Conservation (phyloP, 2,888 invertebrate species). For the Diloba caeruleocephala region DNA sequence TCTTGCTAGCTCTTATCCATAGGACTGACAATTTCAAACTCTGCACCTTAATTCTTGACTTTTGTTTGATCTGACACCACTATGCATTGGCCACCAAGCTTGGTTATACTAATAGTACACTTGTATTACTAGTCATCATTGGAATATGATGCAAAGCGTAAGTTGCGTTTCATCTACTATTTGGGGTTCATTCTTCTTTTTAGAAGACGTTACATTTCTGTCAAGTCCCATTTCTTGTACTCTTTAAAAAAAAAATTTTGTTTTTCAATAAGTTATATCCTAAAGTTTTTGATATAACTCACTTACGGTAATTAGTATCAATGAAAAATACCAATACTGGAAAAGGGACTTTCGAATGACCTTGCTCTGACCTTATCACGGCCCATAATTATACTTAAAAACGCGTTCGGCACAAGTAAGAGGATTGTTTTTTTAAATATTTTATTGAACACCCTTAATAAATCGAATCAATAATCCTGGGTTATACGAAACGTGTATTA, state of each 20-base stretch:
- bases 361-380: conserved; percentile 72
- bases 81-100: too few relatives aligned
- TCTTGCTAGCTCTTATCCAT: too few relatives aligned
- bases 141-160: too few relatives aligned
- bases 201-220: not conserved
- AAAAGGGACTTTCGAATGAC: conserved; percentile 74
- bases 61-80: too few relatives aligned
- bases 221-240: not conserved
- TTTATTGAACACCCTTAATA: conserved; percentile 50
- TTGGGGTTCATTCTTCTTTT: too few relatives aligned
- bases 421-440: conserved; percentile 56
- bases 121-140: too few relatives aligned
- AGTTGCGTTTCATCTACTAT: too few relatives aligned
- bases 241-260: conserved; percentile 8
- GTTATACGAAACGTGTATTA: not conserved
- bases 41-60: too few relatives aligned
- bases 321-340: conserved; percentile 60
- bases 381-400: conserved; percentile 70
- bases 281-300: conserved; percentile 46
- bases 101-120: too few relatives aligned
- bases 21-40: too few relatives aligned
- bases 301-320: conserved; percentile 46
- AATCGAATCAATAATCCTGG: conserved; percentile 28
- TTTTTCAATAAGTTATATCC: conserved; percentile 18
- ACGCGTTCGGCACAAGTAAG: conserved; percentile 62